Evolutionary conservation across 2,113 vertebrate species (phyloP), one percentile per base, ranked within the genome.

Genomic region (Tenebrosternarchus preto): DNA sequence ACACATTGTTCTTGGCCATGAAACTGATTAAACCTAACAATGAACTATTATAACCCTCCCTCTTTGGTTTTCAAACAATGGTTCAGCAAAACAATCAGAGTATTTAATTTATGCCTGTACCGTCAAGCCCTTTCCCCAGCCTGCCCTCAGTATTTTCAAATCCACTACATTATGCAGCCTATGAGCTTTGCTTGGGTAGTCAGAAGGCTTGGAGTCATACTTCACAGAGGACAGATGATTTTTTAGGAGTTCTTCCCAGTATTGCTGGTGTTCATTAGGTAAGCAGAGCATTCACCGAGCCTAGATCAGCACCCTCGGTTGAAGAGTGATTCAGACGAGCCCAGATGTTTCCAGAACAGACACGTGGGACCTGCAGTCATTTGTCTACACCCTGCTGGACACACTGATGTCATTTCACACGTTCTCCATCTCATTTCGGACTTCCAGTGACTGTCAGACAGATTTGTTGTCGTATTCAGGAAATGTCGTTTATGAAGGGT

Each of bases 261-360:
- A 46, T 71, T n/a, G 66, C 77, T 46, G 33, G 7, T 20, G n/a
- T 61, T 71, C 12, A 71, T 31, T 50, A 60, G 9, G 8, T n/a
- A n/a, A n/a, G 17, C 8, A 27, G 36, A 36, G 17, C 46, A 46
- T 80, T 2, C 31, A 43, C 46, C 12, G 71, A 46, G 68, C 53
- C 8, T 83, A 43, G 50, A 68, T 19, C 50, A 68, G n/a, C 5
- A 8, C 55, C 36, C 31, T 59, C 55, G 39, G 27, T 24, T 46
- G 43, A 68, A 25, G n/a, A 15, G 15, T 56, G 46, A n/a, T 39
- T 39, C 64, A 68, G 31, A n/a, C 2, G 19, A 39, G 64, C 64
- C 72, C 85, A 86, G 83, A 88, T 88, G 85, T 85, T 86, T 80
- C 50, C 61, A 85, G 80, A 75, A 71, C 46, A 73, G 74, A n/a